phyloP scores from a whole-genome alignment of 2,797 vertebrate species.

The Aulostomus chinensis region DNA sequence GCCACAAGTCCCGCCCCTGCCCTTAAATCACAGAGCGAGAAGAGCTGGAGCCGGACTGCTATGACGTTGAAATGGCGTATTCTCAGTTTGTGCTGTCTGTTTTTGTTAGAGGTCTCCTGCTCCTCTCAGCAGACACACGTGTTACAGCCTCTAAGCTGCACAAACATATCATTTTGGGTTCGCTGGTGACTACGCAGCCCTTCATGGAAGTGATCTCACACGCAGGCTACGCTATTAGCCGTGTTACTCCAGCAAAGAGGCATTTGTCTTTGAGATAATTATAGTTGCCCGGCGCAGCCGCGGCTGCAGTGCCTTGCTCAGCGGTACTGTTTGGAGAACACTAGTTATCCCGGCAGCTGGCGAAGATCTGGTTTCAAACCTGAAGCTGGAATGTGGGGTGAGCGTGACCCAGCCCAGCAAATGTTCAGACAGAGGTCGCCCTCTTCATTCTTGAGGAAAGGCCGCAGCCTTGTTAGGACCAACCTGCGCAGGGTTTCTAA shows the following conservation, averaged over 20 bases:
- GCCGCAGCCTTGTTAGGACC: no score
- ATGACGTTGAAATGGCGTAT: background rate
- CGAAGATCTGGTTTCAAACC: constrained; percentile 14
- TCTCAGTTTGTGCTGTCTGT: background rate
- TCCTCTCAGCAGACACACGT: background rate
- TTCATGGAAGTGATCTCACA: constrained; percentile 9
- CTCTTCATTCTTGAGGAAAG: background rate
- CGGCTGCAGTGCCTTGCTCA: constrained; percentile 27
- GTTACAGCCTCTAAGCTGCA: background rate
- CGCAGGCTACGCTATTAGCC: constrained; percentile 6
- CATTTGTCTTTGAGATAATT: constrained; percentile 22
- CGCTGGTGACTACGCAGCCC: background rate
- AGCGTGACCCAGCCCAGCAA: no score
- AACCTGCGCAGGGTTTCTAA: no score
- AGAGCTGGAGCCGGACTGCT: background rate
- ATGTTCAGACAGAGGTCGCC: no score
- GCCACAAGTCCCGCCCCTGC: background rate
- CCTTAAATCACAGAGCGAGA: background rate
- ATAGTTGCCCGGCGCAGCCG: background rate
- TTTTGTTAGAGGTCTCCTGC: background rate
- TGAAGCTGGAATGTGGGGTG: no score
- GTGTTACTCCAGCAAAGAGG: background rate
- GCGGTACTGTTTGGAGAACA: background rate
- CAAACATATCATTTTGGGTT: background rate
- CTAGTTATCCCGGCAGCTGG: constrained; percentile 7